These are phyloP conservation scores for Fistularia commersonii DNA, from an alignment of 2,797 vertebrate genomes.

Conservation along the genomic window DNA sequence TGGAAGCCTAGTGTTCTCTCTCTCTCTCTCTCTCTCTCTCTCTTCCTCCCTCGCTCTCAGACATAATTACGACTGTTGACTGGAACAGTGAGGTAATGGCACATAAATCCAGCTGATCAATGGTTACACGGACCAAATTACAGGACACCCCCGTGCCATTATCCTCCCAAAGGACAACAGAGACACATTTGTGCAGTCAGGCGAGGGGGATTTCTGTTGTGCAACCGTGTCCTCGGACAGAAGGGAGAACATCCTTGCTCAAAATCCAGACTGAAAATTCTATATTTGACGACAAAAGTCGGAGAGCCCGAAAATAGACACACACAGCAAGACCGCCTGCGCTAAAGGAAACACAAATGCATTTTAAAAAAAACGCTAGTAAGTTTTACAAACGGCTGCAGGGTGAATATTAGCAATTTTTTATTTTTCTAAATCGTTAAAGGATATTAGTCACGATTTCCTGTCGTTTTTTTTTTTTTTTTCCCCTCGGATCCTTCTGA, in stretches of 20 bases:
- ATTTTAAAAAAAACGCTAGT: too few relatives aligned
- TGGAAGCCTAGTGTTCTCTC: constrained; percentile 18
- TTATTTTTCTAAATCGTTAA: constrained; percentile 27
- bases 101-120: constrained; percentile 78
- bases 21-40: constrained; percentile 16
- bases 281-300: too few relatives aligned
- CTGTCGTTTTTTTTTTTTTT: constrained; percentile 1
- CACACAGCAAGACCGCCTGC: too few relatives aligned
- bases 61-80: constrained; percentile 74
- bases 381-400: constrained; percentile 26
- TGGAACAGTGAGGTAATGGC: constrained; percentile 79
- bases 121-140: constrained; percentile 73
- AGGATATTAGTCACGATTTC: constrained; percentile 18
- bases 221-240: constrained; percentile 22
- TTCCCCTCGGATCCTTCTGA: neutral
- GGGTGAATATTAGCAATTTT: constrained; percentile 24
- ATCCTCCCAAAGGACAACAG: constrained; percentile 57
- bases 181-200: constrained; percentile 52
- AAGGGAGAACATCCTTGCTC: neutral
- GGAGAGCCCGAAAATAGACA: too few relatives aligned
- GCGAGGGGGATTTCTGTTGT: constrained; percentile 47
- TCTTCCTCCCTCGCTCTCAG: constrained; percentile 30
- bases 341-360: too few relatives aligned
- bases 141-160: constrained; percentile 68
- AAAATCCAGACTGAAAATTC: too few relatives aligned